Base-by-base conservation (phyloP, 2,113 vertebrate species). In the Aphyosemion australe region DNA sequence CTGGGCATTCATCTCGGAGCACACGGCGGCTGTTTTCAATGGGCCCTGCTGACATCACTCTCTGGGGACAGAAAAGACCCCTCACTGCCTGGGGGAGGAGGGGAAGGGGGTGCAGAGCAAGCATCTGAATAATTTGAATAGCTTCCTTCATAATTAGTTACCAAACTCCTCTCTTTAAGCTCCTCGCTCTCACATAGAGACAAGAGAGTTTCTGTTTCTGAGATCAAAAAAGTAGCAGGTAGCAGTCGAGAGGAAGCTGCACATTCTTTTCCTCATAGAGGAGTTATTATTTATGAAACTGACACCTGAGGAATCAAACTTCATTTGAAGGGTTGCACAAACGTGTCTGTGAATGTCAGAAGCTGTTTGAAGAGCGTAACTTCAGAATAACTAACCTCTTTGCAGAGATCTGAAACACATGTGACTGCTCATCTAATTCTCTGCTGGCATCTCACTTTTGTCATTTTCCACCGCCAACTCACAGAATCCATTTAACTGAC, bases 41-140 rank as follows among this genome's bases (percentile, higher is more conserved):
- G 90, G 92, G 88, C 91, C 88, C 34, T 55, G 75, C 86, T 90
- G 92, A 92, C 90, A 92, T 91, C 92, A 92, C 90, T 87, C 88
- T 89, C 87, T 67, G 84, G 61, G 76, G 78, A 93, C 42, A 94
- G 90, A 75, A 86, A 90, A 87, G 85, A 86, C 90, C 92, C 92
- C 89, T 90, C 92, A 90, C 65, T 71, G 21, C 67, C 78, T 46
- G 72, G 65, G 74, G 87, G 70, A 52, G 64, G 62, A 9, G 1
- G 15, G 0, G 6, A 37, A 80, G 73, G 67, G 61, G 72, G 84
- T 64, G 66, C 69, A 76, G 83, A 86, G 89, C 85, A 90, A 87
- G 78, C 86, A 92, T 88, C 77, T 78, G 89, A 92, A 93, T 82
- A 87, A 90, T 92, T 78, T 89, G 90, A 80, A 91, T 89, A 79